These are phyloP conservation scores for Heteractis magnifica DNA, from an alignment of 92 coral and sea anemone species.

Conservation along the genomic window DNA sequence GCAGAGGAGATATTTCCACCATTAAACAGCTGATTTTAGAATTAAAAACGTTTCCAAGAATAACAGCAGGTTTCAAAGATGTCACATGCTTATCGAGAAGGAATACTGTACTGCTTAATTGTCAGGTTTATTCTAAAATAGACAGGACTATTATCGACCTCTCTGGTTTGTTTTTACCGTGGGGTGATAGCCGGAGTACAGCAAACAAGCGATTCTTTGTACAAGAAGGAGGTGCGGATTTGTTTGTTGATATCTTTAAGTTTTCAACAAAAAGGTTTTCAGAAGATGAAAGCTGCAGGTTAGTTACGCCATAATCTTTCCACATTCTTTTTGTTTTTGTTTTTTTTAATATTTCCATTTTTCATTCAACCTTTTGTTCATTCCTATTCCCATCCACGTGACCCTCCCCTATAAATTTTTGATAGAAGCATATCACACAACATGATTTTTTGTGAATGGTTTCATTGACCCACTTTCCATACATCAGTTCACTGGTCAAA, in stretches of 20 bases:
- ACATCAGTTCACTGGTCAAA: too few species aligned
- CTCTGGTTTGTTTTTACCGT: conserved; percentile 20
- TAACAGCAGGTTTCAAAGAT: background rate
- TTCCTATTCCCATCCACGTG: too few species aligned
- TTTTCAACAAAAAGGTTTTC: conserved; percentile 17
- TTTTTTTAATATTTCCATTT: too few species aligned
- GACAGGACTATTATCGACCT: background rate
- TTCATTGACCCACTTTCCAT: too few species aligned
- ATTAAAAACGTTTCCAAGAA: conserved; percentile 4
- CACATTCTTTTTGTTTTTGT: background rate
- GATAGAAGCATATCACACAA: too few species aligned
- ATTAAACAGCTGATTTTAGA: conserved; percentile 18
- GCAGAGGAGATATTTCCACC: conserved; percentile 10
- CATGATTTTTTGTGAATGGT: too few species aligned
- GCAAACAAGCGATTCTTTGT: conserved; percentile 23
- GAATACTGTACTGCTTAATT: background rate
- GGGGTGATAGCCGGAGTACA: conserved; percentile 6
- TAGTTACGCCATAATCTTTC: background rate
- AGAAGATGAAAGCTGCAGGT: background rate
- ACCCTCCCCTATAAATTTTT: too few species aligned
- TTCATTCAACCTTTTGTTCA: too few species aligned
- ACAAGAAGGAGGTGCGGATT: conserved; percentile 38
- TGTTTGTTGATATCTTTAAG: conserved; percentile 32
- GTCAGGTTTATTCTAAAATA: background rate
- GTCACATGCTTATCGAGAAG: background rate